Evolutionary conservation across 1,140 invertebrate genomes (phyloP).

Genomic region (Cotesia glomerata): DNA sequence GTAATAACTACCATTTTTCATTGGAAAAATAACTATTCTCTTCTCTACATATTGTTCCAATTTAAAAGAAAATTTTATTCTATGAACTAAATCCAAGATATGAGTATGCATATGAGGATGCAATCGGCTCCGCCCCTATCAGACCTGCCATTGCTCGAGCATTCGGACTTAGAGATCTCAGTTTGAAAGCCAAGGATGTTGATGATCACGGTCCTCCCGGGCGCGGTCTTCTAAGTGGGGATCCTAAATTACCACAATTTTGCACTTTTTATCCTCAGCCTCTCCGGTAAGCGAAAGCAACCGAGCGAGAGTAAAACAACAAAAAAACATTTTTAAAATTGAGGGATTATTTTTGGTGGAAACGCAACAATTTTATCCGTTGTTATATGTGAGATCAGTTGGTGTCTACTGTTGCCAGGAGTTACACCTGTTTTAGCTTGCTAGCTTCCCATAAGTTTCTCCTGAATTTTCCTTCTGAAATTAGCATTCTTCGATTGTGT

Average conservation of each 20-base stretch:
- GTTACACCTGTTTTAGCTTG: slow-evolving; percentile 53
- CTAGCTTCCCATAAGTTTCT: slow-evolving; percentile 5
- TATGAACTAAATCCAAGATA: too few relatives aligned
- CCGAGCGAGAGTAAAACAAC: slow-evolving; percentile 39
- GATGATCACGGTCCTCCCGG: slow-evolving; percentile 36
- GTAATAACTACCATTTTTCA: too few relatives aligned
- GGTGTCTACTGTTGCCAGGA: slow-evolving; percentile 57
- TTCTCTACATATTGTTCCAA: too few relatives aligned
- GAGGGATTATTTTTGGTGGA: slow-evolving; percentile 61
- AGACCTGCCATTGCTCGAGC: slow-evolving; percentile 22
- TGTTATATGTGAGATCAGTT: slow-evolving; percentile 60
- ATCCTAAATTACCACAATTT: slow-evolving; percentile 61
- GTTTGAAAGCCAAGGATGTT: background rate
- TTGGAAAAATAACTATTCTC: too few relatives aligned
- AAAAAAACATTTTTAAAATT: slow-evolving; percentile 24
- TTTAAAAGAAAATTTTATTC: too few relatives aligned
- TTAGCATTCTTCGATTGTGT: background rate
- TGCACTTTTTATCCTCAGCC: slow-evolving; percentile 54
- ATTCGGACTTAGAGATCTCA: slow-evolving; percentile 20
- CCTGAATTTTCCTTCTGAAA: background rate
- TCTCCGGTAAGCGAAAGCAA: slow-evolving; percentile 8
- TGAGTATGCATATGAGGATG: background rate
- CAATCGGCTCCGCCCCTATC: slow-evolving; percentile 1
- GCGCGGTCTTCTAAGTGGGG: slow-evolving; percentile 37
- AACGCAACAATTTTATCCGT: slow-evolving; percentile 62